A percentile compares a stretch with the other conserved stretches of the same genome.
Conservation (phyloP, 2,797 vertebrate genomes). For the Luscinia megarhynchos region DNA sequence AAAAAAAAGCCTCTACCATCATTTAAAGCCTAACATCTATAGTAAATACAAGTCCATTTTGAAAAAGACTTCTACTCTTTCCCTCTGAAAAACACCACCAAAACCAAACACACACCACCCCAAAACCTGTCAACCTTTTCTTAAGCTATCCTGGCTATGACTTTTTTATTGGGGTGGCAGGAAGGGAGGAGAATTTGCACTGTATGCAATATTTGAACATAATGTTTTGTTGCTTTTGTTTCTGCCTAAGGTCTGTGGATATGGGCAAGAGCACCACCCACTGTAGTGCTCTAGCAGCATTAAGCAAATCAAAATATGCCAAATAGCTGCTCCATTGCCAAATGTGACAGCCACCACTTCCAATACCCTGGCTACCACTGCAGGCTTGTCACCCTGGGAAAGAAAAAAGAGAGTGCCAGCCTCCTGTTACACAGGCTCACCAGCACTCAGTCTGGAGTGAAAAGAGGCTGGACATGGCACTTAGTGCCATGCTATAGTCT, state of each 20-base stretch:
- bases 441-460: background rate
- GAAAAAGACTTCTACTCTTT: background rate
- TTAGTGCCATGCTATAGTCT: too few species aligned
- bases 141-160: background rate
- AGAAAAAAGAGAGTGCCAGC: background rate
- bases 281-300: background rate
- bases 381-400: background rate
- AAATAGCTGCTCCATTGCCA: background rate
- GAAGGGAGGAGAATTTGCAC: background rate
- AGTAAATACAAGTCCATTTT: background rate
- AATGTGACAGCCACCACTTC: background rate
- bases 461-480: too few species aligned
- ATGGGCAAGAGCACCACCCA: background rate
- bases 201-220: background rate
- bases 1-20: background rate
- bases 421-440: too few species aligned
- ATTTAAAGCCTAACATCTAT: background rate
- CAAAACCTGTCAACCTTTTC: background rate
- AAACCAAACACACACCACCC: rapidly evolving
- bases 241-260: background rate
- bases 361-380: background rate
- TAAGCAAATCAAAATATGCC: background rate
- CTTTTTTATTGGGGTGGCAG: background rate
- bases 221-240: background rate
- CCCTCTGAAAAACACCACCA: background rate